Percentiles rank a stretch among this genome's conserved stretches.
phyloP scores from a whole-genome alignment of 2,888 invertebrate genomes.

The Euphydryas editha region DNA sequence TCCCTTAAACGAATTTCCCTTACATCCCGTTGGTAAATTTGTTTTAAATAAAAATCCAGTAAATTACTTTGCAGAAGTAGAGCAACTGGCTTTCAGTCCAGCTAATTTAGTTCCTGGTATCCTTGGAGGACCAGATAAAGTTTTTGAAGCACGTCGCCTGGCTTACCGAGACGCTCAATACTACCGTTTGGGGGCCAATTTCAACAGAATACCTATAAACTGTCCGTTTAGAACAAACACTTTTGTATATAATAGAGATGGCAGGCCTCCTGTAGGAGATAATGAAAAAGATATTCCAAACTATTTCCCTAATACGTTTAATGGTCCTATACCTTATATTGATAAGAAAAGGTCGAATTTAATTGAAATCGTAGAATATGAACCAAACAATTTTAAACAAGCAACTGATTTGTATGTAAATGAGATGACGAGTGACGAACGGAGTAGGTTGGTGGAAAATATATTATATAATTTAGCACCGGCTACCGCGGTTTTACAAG shows the following conservation, averaged over 20 bases:
- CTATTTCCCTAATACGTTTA: constrained; percentile 97
- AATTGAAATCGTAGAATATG: constrained; percentile 85
- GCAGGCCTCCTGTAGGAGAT: constrained; percentile 87
- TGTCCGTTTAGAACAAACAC: constrained; percentile 89
- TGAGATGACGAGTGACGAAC: constrained; percentile 88
- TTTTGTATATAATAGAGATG: constrained; percentile 94
- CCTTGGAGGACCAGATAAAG: constrained; percentile 94
- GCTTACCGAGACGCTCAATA: constrained; percentile 94
- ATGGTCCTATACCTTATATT: constrained; percentile 88
- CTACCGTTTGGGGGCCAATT: constrained; percentile 94
- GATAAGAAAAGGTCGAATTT: constrained; percentile 80
- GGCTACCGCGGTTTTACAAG: constrained; percentile 85
- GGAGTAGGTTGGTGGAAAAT: constrained; percentile 89
- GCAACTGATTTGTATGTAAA: constrained; percentile 90
- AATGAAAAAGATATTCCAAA: constrained; percentile 95
- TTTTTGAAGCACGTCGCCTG: constrained; percentile 92
- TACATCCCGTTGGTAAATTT: constrained; percentile 92
- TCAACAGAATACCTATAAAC: constrained; percentile 95
- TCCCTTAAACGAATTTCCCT: constrained; percentile 89
- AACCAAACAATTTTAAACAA: constrained; percentile 95
- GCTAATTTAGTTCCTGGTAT: constrained; percentile 95
- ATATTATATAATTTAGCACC: constrained; percentile 88
- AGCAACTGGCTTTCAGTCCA: constrained; percentile 94
- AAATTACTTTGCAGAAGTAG: constrained; percentile 96
- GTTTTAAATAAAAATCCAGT: constrained; percentile 93